Base-by-base conservation (phyloP, 2,888 invertebrate species). In the Linnaemya vulpina region DNA sequence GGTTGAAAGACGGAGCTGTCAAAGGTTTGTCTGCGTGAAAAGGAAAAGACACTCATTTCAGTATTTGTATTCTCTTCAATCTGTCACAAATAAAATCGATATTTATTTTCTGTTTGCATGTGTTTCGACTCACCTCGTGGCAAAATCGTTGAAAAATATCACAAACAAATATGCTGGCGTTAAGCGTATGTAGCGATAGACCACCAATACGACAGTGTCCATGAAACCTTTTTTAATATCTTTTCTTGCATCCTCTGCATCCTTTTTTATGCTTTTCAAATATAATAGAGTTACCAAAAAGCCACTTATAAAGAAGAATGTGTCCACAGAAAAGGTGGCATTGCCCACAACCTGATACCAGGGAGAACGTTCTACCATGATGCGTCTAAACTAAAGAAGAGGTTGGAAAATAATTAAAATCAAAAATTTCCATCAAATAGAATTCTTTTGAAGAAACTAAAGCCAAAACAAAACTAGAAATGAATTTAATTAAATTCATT, bases 221-320 rank as follows among this genome's bases (percentile, higher is more conserved):
- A 84, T 8, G 46, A 88, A 84, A 74, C 90, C 89, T 62, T 88
- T 89, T 30, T 85, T 87, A 0, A 89, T 51, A 74, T 90, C 91
- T 60, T 71, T 82, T 40, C 83, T 84, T 0, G 88, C n/a, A 86
- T 88, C 87, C 68, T 88, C 87, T 87, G 92, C 60, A 89, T 90
- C 82, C 89, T 91, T 80, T 89, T 94, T 91, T 93, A 95, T 74
- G 51, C 95, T 94, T 88, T 95, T 94, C 88, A 96, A 93, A 90
- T 95, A 96, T 8, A 96, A 93, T 83, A 96, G 93, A 0, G 96
- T 95, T 51, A 96, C 95, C 83, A 96, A 93, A 60, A 96, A 93
- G 5, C 96, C 96, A 96, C 96, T 96, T 87, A 97, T 96, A 89
- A 96, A 96, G 93, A 97, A 97, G 93, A 97, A 97, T 7, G 96